phyloP scores from a whole-genome alignment of 2,113 vertebrate species.

The Peucedramus taeniatus region DNA sequence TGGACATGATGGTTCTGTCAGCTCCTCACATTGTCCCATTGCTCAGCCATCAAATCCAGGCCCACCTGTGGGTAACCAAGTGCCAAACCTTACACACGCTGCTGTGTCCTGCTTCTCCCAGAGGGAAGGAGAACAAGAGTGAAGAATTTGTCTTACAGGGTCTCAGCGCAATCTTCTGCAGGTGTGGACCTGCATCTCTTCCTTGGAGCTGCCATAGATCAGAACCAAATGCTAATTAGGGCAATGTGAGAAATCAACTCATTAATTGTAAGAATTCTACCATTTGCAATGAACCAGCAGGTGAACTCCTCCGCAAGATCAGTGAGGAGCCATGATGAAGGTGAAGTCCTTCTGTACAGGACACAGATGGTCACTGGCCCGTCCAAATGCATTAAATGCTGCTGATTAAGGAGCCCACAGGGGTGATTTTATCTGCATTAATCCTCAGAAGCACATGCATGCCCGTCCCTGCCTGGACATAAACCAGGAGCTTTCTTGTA shows the following conservation, averaged over 20 bases:
- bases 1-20: fast-evolving
- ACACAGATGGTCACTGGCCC: background rate
- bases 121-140: background rate
- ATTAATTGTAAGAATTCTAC: background rate
- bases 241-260: background rate
- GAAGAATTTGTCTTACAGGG: background rate
- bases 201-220: background rate
- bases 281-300: background rate
- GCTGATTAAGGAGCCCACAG: background rate
- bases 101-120: background rate
- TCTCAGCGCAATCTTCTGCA: background rate
- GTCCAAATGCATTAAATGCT: background rate
- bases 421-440: background rate
- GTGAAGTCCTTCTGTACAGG: background rate
- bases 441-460: fast-evolving
- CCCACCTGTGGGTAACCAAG: background rate
- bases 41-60: background rate
- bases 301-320: background rate
- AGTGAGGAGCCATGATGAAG: background rate
- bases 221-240: background rate
- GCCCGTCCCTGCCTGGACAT: background rate
- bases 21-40: fast-evolving
- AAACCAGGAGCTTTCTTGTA: background rate
- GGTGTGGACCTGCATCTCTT: background rate
- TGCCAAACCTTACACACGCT: background rate